These are phyloP conservation scores for Trinorchestia longiramus DNA, from an alignment of 1,140 invertebrate species.

Conservation along the genomic window DNA sequence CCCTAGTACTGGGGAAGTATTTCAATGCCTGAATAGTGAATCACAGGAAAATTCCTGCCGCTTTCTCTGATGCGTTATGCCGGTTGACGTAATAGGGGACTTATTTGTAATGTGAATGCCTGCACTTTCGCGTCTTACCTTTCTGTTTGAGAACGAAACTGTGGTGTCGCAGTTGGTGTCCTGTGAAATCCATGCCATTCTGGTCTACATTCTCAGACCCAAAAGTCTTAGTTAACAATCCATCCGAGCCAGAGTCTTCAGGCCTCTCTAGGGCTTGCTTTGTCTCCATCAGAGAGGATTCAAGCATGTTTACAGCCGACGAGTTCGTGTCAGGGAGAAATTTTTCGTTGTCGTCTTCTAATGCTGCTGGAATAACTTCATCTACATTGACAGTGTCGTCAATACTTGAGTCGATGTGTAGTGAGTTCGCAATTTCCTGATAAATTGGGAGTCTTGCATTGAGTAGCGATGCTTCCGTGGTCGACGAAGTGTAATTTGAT, in stretches of 20 bases:
- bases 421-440: slow-evolving; percentile 8
- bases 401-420: slow-evolving; percentile 15
- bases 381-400: slow-evolving; percentile 4
- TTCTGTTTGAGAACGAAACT: slow-evolving; percentile 30
- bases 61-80: too few relatives aligned
- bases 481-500: not conserved
- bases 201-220: too few relatives aligned
- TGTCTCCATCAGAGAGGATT: not conserved
- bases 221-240: too few relatives aligned
- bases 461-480: not conserved
- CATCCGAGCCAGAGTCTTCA: too few relatives aligned
- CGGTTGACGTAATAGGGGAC: not conserved
- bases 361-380: not conserved
- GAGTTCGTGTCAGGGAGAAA: not conserved
- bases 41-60: not conserved
- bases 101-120: not conserved
- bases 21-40: not conserved
- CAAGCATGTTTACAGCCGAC: not conserved
- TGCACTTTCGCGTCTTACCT: not conserved
- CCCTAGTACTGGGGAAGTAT: too few relatives aligned
- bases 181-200: not conserved
- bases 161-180: not conserved
- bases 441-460: slow-evolving; percentile 15
- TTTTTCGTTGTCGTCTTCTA: not conserved
- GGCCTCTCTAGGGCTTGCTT: too few relatives aligned